Conservation (phyloP, 2,797 vertebrate genomes). For the Falco novaeseelandiae region DNA sequence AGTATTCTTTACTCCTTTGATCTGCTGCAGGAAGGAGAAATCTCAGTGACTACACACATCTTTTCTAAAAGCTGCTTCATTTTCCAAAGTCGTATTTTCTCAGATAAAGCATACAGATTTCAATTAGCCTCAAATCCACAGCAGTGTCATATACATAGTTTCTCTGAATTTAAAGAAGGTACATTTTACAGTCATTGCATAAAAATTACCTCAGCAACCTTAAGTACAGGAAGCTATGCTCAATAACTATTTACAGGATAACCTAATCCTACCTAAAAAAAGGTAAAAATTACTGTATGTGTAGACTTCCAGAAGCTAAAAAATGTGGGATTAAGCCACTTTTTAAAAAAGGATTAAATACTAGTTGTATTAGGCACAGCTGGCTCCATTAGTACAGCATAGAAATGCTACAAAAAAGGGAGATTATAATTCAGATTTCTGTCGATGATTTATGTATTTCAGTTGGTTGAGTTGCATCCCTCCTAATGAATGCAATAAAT, state of each 20-base stretch:
- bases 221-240: not conserved
- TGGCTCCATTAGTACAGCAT: not conserved
- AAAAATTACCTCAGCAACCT: not conserved
- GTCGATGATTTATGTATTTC: not conserved
- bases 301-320: not conserved
- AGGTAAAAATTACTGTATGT: not conserved
- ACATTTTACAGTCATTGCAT: not conserved
- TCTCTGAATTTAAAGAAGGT: not conserved
- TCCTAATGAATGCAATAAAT: not conserved
- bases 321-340: not conserved
- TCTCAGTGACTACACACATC: not conserved
- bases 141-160: fast-evolving
- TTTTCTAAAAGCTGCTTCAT: not conserved
- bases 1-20: not conserved
- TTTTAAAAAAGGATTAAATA: not conserved
- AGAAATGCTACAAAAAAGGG: not conserved
- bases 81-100: not conserved
- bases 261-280: not conserved
- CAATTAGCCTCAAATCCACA: not conserved
- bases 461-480: not conserved
- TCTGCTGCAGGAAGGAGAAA: not conserved
- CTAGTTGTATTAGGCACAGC: not conserved
- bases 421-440: not conserved
- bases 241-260: not conserved
- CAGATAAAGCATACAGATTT: not conserved